Base-by-base conservation (phyloP, 2,888 invertebrate species). In the Celastrina argiolus region DNA sequence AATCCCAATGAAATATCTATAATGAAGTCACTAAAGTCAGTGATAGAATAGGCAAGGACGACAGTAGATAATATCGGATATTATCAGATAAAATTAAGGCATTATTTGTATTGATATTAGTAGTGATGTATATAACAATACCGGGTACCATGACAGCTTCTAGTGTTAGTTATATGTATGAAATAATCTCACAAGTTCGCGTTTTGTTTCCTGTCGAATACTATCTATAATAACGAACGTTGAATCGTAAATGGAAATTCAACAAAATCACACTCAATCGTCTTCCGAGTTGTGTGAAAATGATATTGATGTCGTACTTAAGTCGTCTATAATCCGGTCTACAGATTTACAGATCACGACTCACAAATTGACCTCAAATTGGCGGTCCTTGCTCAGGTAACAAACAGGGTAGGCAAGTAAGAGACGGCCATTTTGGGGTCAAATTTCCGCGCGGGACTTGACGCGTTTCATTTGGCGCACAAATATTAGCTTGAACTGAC, bases 401-500 rank as follows among this genome's bases (percentile, higher is more conserved):
- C 5, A 41, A 6, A 41, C 41, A 14, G n/a, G n/a, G 41, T 7
- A n/a, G 41, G 41, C 1, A 14, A 5, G 41, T 6, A n/a, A 41
- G 39, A 14, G 39, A 45, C 45, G 2, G 45, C 18, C 45, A 18
- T 68, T 69, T 67, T 51, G 22, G 12, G 51, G 22, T 5, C 12
- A 26, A 26, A 22, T 36, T 36, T 36, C 5, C 22, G 22, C 22
- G 22, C 5, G 22, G 22, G 18, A 45, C 18, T 31, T n/a, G 2
- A 31, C 66, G 59, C 68, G 68, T 70, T 42, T 69, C 58, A 67
- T 66, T 66, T 66, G 66, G 71, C 76, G 78, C 78, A 78, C 78
- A 79, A 76, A 73, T 70, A 65, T 71, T 67, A 69, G 65, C 66
- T 68, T 68, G 69, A 73, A 70, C 69, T 68, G 74, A 77, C 84